Conservation (phyloP, 1,140 invertebrate species). For the Drosophila gunungcola region DNA sequence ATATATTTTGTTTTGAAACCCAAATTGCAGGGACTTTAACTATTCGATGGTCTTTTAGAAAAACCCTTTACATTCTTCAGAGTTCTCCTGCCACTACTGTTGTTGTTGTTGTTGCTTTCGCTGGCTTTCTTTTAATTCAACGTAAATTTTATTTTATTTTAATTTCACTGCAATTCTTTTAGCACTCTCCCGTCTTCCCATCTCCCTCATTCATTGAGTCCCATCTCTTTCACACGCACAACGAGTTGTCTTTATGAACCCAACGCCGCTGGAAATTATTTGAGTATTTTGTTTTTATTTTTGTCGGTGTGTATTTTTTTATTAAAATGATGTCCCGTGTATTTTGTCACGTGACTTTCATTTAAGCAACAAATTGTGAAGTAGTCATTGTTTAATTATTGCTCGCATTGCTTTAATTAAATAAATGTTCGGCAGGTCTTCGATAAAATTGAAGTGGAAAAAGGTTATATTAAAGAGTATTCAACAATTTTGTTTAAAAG, state of each 20-base stretch:
- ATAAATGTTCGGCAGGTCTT: conserved; percentile 13
- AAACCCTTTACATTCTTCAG: conserved; percentile 19
- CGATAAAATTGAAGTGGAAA: neutral
- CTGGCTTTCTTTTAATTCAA: conserved; percentile 75
- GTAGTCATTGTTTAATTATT: conserved; percentile 46
- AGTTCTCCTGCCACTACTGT: conserved; percentile 1
- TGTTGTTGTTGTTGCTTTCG: conserved; percentile 33
- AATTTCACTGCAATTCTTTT: conserved; percentile 81
- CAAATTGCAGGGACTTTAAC: neutral
- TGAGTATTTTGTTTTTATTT: conserved; percentile 16
- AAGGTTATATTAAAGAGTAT: too few species aligned
- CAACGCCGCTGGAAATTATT: conserved; percentile 16
- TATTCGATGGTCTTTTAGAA: neutral
- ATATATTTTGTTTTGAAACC: neutral
- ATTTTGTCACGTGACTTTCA: conserved; percentile 63
- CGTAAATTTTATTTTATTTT: conserved; percentile 84
- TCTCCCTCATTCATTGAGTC: neutral
- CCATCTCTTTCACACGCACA: conserved; percentile 3
- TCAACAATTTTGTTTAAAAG: too few species aligned
- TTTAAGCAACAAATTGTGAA: conserved; percentile 34
- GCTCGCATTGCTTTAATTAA: conserved; percentile 51
- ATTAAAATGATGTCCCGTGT: conserved; percentile 56
- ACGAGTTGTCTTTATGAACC: conserved; percentile 41
- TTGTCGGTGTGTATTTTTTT: conserved; percentile 27
- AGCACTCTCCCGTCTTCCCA: conserved; percentile 36